Evolutionary conservation across 2,113 vertebrate species (phyloP).

Genomic region (Triplophysa siluroides): DNA sequence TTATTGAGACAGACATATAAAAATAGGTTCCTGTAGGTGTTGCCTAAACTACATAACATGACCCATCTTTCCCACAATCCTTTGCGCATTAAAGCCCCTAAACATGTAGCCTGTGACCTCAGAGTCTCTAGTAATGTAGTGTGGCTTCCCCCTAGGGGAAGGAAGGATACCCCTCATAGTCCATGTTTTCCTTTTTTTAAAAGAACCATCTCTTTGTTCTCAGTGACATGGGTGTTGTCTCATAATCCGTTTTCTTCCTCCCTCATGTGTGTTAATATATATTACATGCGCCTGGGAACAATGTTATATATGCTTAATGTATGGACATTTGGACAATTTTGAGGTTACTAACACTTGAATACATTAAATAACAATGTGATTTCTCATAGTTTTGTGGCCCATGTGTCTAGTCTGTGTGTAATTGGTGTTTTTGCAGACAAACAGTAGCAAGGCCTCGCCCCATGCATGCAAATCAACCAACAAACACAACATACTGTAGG

Average conservation of each 20-base stretch:
- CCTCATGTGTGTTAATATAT: background rate
- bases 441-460: background rate
- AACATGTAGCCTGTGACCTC: constrained; percentile 4
- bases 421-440: background rate
- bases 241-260: background rate
- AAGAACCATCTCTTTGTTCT: constrained; percentile 6
- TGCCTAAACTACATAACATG: background rate
- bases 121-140: background rate
- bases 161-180: background rate
- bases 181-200: background rate
- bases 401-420: background rate
- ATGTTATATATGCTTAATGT: too few relatives aligned
- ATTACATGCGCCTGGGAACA: too few relatives aligned
- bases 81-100: background rate
- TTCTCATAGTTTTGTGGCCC: background rate
- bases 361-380: too few relatives aligned
- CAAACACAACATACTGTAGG: background rate
- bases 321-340: too few relatives aligned
- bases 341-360: too few relatives aligned
- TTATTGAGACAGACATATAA: background rate
- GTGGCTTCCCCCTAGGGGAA: constrained; percentile 4
- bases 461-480: constrained; percentile 29
- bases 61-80: background rate
- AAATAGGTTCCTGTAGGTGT: background rate
- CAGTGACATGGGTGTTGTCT: constrained; percentile 1